Conservation (phyloP, 2,113 vertebrate species). For the Tetrax tetrax region DNA sequence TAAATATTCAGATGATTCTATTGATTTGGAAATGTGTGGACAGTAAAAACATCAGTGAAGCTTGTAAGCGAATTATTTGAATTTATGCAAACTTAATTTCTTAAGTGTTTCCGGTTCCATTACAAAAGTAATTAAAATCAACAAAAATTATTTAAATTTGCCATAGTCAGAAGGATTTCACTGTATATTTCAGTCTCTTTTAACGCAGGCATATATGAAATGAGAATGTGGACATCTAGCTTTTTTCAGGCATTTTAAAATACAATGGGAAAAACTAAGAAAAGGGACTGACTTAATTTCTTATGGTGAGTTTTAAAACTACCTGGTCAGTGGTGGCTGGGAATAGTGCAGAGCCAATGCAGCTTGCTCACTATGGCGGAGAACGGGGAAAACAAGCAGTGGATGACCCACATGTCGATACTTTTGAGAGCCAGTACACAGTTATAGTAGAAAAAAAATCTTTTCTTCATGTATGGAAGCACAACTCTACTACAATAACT, state of each 20-base stretch:
- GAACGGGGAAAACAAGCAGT: not conserved
- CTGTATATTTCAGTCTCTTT: not conserved
- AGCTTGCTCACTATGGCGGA: not conserved
- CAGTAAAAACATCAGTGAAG: not conserved
- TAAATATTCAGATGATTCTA: not conserved
- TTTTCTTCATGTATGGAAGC: not conserved
- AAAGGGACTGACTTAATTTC: not conserved
- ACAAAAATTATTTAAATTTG: not conserved
- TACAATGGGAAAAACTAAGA: not conserved
- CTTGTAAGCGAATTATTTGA: not conserved
- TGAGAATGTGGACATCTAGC: not conserved
- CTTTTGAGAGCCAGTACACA: not conserved
- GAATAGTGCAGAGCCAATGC: not conserved
- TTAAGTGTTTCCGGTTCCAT: not conserved
- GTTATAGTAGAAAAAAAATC: not conserved
- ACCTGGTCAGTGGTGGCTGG: not conserved
- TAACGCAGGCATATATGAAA: not conserved
- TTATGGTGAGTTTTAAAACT: not conserved
- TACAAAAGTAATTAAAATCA: not conserved
- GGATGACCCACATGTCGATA: not conserved
- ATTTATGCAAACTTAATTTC: not conserved
- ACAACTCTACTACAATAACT: not conserved
- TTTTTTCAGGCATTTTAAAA: not conserved
- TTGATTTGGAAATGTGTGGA: not conserved
- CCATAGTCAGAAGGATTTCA: not conserved